These are phyloP conservation scores for Tetramorium simillimum DNA, from an alignment of 1,140 invertebrate species.

Conservation along the genomic window DNA sequence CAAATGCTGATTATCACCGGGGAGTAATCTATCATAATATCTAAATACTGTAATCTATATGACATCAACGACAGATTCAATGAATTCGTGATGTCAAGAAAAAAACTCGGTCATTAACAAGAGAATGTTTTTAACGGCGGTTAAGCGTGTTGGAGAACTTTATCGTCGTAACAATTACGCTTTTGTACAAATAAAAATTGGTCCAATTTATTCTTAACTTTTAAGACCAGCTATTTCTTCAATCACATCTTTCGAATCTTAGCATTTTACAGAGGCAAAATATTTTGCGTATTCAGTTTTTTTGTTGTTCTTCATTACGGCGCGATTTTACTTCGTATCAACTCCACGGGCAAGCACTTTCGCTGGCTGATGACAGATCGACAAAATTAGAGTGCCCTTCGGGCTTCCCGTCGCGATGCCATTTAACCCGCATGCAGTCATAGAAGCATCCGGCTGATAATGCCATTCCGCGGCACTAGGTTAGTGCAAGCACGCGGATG, in stretches of 20 bases:
- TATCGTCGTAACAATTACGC: not conserved
- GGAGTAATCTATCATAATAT: conserved; percentile 63
- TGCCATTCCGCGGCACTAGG: conserved; percentile 73
- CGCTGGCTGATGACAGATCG: conserved; percentile 29
- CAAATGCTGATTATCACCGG: conserved; percentile 58
- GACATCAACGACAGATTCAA: conserved; percentile 7
- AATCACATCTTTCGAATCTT: not conserved
- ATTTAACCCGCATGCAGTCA: conserved; percentile 70
- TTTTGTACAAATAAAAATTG: not conserved
- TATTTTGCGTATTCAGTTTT: not conserved
- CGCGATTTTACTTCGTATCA: not conserved
- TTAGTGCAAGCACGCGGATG: conserved; percentile 74
- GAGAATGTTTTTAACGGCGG: not conserved
- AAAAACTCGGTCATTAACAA: not conserved
- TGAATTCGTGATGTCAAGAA: not conserved
- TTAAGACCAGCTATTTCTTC: not conserved
- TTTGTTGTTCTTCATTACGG: not conserved
- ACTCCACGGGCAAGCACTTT: not conserved
- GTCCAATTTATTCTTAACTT: not conserved
- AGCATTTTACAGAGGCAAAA: not conserved
- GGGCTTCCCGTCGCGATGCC: conserved; percentile 55
- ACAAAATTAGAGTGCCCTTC: conserved; percentile 62
- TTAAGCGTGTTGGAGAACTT: not conserved
- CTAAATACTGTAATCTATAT: not conserved
- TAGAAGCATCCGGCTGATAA: conserved; percentile 74